A percentile compares a stretch with the other conserved stretches of the same genome.
Evolutionary conservation across 2,888 invertebrate genomes (phyloP).

Genomic region (Matsumyia berberina): DNA sequence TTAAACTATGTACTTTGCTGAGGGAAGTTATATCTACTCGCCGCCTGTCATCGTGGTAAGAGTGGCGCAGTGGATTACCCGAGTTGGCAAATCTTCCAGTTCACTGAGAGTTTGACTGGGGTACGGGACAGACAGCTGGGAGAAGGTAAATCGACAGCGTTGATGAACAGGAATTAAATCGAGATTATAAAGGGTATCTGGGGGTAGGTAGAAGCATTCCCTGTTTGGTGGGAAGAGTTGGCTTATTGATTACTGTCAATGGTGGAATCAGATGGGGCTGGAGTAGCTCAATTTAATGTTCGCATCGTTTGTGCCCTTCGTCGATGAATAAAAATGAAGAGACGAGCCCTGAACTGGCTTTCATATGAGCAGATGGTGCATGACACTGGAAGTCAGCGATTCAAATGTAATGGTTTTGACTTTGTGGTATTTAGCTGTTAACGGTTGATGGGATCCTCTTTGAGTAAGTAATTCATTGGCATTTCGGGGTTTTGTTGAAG

Average conservation of each 20-base stretch:
- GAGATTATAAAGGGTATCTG: slow-evolving; percentile 12
- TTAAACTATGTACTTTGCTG: not conserved
- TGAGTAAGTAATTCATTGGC: no score
- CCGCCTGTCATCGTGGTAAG: slow-evolving; percentile 11
- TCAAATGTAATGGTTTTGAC: no score
- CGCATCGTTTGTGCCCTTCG: not conserved
- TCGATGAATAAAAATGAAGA: not conserved
- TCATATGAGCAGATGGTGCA: no score
- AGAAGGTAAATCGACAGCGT: slow-evolving; percentile 5
- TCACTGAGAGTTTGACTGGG: not conserved
- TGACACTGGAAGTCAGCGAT: not conserved
- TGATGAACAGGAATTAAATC: slow-evolving; percentile 4
- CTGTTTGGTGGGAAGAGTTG: not conserved
- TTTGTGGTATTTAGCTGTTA: no score
- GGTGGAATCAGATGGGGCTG: not conserved
- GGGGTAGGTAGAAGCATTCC: not conserved
- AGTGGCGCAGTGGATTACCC: slow-evolving; percentile 7
- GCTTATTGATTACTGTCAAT: slow-evolving; percentile 13
- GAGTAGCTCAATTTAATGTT: not conserved
- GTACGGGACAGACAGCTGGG: not conserved
- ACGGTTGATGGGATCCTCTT: no score
- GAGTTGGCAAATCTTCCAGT: slow-evolving; percentile 7
- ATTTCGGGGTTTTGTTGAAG: no score
- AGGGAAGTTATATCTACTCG: not conserved
- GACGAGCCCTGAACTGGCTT: no score